Evolutionary conservation across 2,113 vertebrate genomes (phyloP).

Genomic region (Pluvianellus socialis): DNA sequence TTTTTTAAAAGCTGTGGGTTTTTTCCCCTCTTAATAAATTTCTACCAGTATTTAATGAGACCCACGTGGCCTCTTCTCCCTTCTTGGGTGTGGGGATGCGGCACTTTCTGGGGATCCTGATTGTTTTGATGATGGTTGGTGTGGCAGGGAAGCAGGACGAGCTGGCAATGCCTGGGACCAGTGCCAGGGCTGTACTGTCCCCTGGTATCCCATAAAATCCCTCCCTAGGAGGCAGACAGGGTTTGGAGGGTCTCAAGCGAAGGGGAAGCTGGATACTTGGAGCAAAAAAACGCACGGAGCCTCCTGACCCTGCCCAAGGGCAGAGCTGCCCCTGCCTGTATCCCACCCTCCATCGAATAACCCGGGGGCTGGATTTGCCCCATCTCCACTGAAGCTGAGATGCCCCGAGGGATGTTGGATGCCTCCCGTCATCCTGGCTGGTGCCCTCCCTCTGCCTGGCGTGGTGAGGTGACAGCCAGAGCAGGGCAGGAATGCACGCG

Average conservation of each 20-base stretch:
- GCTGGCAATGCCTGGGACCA: not conserved
- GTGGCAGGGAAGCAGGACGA: not conserved
- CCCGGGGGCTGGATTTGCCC: not conserved
- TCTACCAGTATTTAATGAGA: slow-evolving; percentile 62
- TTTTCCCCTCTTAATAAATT: not conserved
- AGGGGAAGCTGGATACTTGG: not conserved
- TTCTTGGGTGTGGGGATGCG: rapidly evolving
- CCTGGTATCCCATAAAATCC: not conserved
- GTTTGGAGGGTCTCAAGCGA: not conserved
- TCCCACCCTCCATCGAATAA: not conserved
- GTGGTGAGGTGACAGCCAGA: rapidly evolving
- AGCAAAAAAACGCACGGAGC: not conserved
- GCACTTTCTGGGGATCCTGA: not conserved
- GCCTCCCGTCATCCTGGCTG: not conserved
- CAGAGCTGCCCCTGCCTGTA: not conserved
- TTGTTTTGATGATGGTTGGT: not conserved
- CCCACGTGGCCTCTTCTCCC: not conserved
- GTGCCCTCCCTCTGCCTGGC: rapidly evolving
- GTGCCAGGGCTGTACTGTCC: not conserved
- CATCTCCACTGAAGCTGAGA: not conserved
- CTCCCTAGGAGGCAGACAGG: not conserved
- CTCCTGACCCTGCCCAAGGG: not conserved
- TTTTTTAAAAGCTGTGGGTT: slow-evolving; percentile 25
- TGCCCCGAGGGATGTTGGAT: not conserved
- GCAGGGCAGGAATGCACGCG: rapidly evolving